Percentiles rank a stretch among this genome's conserved stretches.
Evolutionary conservation across 2,113 vertebrate genomes (phyloP).

Genomic region (Fregetta grallaria): DNA sequence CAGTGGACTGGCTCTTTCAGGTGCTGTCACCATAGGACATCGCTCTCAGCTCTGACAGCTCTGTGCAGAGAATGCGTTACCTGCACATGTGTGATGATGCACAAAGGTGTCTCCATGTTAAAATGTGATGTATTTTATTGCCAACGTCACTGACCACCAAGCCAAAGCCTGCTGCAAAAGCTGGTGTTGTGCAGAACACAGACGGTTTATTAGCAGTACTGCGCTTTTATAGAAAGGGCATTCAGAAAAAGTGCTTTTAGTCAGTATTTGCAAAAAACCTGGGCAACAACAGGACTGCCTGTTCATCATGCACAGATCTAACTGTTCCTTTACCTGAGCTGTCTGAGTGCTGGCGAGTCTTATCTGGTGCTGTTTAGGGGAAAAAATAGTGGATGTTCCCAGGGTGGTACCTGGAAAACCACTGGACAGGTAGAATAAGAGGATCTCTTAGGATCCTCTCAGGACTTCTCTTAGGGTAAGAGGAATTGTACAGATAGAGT

Average conservation of each 20-base stretch:
- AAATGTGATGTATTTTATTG: neutral
- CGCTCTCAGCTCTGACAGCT: neutral
- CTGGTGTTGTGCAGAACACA: neutral
- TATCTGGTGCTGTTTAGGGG: neutral
- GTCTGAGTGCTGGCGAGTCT: neutral
- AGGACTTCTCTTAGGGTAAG: neutral
- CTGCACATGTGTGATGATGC: neutral
- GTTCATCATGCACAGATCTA: fast-evolving
- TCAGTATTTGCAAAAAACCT: neutral
- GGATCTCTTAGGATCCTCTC: neutral
- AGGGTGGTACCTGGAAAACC: neutral
- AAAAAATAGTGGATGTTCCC: neutral
- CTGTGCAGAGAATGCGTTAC: neutral
- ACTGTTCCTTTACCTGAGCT: neutral
- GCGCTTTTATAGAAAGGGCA: neutral
- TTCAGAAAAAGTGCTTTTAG: neutral
- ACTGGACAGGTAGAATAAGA: neutral
- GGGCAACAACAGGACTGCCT: neutral
- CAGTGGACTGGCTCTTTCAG: neutral
- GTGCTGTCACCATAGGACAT: neutral
- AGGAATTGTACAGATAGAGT: neutral
- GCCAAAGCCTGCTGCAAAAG: neutral
- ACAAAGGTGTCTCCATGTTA: neutral
- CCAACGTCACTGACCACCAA: fast-evolving
- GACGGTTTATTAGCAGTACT: fast-evolving